Base-by-base conservation (phyloP, 2,888 invertebrate genomes). In the Sinopyrophorus schimmeli region DNA sequence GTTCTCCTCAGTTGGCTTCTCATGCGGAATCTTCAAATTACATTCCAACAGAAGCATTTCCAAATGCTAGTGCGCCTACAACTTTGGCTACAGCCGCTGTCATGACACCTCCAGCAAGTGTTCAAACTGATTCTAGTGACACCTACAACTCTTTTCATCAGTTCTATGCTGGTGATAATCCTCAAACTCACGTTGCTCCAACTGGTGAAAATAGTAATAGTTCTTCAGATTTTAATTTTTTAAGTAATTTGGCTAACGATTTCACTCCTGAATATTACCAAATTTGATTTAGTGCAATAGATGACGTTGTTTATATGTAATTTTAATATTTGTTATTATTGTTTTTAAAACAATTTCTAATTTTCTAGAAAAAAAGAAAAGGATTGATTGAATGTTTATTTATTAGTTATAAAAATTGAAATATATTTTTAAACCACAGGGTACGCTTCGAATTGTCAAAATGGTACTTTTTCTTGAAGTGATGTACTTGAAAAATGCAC, bases 141-240 rank as follows among this genome's bases (percentile, higher is more conserved):
- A 79, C 79, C 52, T 87, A 86, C 69, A 82, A 81, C 59, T 82
- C 81, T 47, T 86, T 83, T 70, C 84, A 84, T 58, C 85, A 85
- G 67, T 86, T 84, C 70, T 87, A 87, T 70, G 77, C 80, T 42
- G 47, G 77, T 74, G 47, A 79, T 65, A 60, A 66, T 30, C 64
- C 65, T 47, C 67, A 66, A 52, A 61, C 59, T 17, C 62, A 66
- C 41, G 53, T 66, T 57, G 68, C 74, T 24, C 71, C 71, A 6
- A 72, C 81, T 12, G 83, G 87, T 34, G 90, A 91, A 64, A 90
- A 90, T 74, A 90, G 89, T 62, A 92, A 91, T 71, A 90, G 89
- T 70, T 92, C 92, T n/a, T 91, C 92, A 17, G 93, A 93, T 74
- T 93, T 93, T 75, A 93, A 93, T 74, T 94, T 94, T 72, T 80